These are phyloP conservation scores for Ruditapes philippinarum DNA, from an alignment of 1,140 invertebrate species.

Conservation along the genomic window DNA sequence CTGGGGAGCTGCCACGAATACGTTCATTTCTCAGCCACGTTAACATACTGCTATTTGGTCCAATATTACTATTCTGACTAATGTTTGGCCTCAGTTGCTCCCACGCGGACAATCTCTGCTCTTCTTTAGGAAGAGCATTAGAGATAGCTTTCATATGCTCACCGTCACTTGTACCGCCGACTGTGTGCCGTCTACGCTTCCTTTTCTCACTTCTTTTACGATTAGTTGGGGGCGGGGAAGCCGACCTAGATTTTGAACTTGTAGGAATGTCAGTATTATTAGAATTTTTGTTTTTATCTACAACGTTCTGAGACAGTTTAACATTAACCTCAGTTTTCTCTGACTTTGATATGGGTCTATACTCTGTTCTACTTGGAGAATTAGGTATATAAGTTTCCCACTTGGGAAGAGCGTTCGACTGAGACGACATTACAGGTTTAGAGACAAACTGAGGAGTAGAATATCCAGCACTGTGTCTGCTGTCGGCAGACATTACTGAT, in stretches of 20 bases:
- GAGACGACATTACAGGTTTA: conserved; percentile 28
- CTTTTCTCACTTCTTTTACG: conserved; percentile 69
- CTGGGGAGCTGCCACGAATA: conserved; percentile 79
- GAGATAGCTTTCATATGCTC: conserved; percentile 89
- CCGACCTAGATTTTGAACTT: conserved; percentile 59
- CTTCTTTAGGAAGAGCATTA: conserved; percentile 73
- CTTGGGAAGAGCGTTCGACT: conserved; percentile 43
- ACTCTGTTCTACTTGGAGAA: conserved; percentile 37
- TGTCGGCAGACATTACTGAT: conserved; percentile 61
- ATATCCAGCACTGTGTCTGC: conserved; percentile 17
- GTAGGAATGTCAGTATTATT: not conserved
- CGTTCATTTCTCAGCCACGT: conserved; percentile 82
- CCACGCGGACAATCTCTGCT: conserved; percentile 85
- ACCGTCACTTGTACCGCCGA: conserved; percentile 95
- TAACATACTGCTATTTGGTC: conserved; percentile 71
- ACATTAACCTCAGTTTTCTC: conserved; percentile 75
- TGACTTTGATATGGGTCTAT: conserved; percentile 69
- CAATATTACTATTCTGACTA: conserved; percentile 50
- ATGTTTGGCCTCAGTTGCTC: conserved; percentile 84
- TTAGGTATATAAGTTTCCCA: not conserved
- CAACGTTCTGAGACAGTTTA: conserved; percentile 42
- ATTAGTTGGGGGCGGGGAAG: conserved; percentile 60
- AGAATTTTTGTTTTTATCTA: conserved; percentile 48
- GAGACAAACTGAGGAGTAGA: conserved; percentile 13
- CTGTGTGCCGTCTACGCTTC: conserved; percentile 92